Evolutionary conservation across 2,797 vertebrate species (phyloP).

Genomic region (Paedocypris micromegethes): DNA sequence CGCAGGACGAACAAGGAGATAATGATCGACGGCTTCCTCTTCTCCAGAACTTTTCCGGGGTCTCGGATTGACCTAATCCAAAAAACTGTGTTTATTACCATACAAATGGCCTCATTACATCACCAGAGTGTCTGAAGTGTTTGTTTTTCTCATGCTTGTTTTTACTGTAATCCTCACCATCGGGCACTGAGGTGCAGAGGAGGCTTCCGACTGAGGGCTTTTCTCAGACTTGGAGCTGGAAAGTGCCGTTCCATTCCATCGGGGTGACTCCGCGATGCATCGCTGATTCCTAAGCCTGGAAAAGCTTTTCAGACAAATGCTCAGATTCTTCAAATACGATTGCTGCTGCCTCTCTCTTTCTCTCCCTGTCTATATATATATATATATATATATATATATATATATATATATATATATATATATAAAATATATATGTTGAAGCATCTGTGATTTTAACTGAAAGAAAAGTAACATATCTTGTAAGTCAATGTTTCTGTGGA

Average conservation of each 20-base stretch:
- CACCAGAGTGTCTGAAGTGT: neutral
- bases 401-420: too few relatives aligned
- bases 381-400: too few relatives aligned
- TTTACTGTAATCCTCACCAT: neutral
- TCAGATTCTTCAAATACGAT: constrained; percentile 8
- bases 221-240: neutral
- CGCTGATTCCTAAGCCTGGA: neutral
- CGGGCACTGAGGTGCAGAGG: neutral
- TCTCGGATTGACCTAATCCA: constrained; percentile 28
- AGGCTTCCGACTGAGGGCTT: neutral
- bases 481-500: constrained; percentile 18
- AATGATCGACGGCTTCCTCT: constrained; percentile 6
- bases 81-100: constrained; percentile 4
- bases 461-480: constrained; percentile 6
- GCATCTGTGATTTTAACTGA: constrained; percentile 11
- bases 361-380: too few relatives aligned
- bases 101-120: constrained; percentile 18
- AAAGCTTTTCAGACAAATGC: constrained; percentile 13
- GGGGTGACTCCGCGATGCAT: constrained; percentile 1
- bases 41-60: constrained; percentile 3
- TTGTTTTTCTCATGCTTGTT: neutral
- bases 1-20: constrained; percentile 18
- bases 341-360: too few relatives aligned
- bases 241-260: constrained; percentile 7
- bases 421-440: too few relatives aligned